These are phyloP conservation scores for Dipodomys merriami DNA, from an alignment of 2,113 vertebrate genomes.

Conservation along the genomic window DNA sequence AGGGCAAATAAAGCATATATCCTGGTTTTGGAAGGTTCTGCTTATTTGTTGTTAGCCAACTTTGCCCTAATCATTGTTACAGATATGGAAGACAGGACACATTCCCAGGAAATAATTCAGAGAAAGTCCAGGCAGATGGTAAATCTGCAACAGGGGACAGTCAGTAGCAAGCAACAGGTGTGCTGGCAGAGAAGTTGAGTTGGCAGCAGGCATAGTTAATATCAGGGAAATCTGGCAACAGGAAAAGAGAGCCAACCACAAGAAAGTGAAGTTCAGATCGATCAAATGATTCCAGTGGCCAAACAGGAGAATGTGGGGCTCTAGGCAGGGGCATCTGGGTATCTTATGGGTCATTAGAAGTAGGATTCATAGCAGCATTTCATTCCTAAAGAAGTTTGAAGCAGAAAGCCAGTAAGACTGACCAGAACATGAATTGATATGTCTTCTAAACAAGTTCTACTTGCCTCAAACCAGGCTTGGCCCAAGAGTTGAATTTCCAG, in stretches of 20 bases:
- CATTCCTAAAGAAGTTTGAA: not conserved
- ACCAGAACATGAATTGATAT: not conserved
- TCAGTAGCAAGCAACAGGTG: constrained; percentile 74
- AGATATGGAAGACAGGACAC: not conserved
- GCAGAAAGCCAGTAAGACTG: not conserved
- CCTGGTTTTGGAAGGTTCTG: constrained; percentile 22
- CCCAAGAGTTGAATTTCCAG: not conserved
- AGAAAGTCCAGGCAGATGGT: constrained; percentile 75
- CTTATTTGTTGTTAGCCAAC: constrained; percentile 4
- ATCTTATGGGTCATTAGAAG: not conserved
- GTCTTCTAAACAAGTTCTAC: not conserved
- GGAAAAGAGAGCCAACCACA: constrained; percentile 24
- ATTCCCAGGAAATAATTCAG: constrained; percentile 28
- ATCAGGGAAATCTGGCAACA: constrained; percentile 61
- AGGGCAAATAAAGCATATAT: not conserved
- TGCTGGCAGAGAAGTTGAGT: constrained; percentile 50
- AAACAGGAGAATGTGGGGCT: not conserved
- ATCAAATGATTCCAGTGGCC: constrained; percentile 26
- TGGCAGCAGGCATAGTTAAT: constrained; percentile 65
- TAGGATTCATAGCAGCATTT: not conserved
- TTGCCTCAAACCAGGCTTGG: not conserved
- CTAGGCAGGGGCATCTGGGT: not conserved
- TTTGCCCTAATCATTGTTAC: not conserved
- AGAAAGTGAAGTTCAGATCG: constrained; percentile 26
- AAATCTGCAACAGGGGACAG: constrained; percentile 65